phyloP scores from a whole-genome alignment of 2,797 vertebrate genomes.

The Chaetophractus vellerosus region DNA sequence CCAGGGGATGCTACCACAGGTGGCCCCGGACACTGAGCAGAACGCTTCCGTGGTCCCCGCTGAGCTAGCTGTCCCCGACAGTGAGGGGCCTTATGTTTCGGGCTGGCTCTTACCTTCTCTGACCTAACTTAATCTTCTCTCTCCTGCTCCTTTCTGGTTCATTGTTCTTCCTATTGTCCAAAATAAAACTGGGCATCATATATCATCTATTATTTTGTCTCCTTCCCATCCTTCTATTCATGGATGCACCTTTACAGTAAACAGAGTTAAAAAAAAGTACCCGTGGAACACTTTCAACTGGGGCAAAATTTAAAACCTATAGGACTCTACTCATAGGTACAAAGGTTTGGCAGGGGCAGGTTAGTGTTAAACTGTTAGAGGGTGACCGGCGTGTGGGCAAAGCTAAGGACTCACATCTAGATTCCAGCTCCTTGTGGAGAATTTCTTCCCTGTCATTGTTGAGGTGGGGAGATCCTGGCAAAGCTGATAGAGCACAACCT shows the following conservation, averaged over 20 bases:
- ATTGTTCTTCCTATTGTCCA: background rate
- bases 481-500: background rate
- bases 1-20: background rate
- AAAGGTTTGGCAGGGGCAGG: background rate
- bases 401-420: background rate
- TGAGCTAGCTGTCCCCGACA: too few relatives aligned
- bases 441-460: background rate
- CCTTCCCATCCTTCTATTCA: background rate
- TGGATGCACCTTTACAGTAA: background rate
- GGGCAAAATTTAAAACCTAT: background rate
- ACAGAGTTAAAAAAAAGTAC: background rate
- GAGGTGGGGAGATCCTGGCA: background rate
- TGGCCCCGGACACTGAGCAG: background rate
- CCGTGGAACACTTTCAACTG: background rate
- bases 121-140: background rate
- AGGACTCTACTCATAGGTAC: background rate
- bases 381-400: background rate
- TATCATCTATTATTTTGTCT: conserved; percentile 11
- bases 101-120: background rate
- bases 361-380: background rate
- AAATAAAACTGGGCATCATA: background rate
- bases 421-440: background rate
- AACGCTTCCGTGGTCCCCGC: background rate
- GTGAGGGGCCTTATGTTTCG: background rate
- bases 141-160: background rate